A percentile compares a stretch with the other conserved stretches of the same genome.
Evolutionary conservation across 2,888 invertebrate genomes (phyloP).

Genomic region (Thera britannica): DNA sequence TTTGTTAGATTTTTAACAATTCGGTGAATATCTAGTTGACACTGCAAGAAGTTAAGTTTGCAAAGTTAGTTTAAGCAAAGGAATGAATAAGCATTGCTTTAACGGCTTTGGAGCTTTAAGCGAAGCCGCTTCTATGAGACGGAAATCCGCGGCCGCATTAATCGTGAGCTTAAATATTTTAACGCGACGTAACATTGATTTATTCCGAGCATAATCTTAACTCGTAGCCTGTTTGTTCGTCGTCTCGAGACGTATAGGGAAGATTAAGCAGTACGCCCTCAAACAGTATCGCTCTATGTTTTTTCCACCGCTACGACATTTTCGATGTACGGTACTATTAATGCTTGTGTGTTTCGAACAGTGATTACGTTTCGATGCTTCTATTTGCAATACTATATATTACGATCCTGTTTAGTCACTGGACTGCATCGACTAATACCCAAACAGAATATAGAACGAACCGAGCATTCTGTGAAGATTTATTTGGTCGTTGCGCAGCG

Average conservation of each 20-base stretch:
- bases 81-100: conserved; percentile 37
- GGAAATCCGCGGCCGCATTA: conserved; percentile 74
- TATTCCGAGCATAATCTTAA: conserved; percentile 81
- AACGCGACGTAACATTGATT: conserved; percentile 85
- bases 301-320: conserved; percentile 13
- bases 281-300: conserved; percentile 55
- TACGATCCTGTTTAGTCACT: conserved; percentile 40
- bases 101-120: conserved; percentile 35
- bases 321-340: conserved; percentile 6
- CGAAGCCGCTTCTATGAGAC: conserved; percentile 67
- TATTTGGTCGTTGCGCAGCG: conserved; percentile 81
- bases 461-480: conserved; percentile 76
- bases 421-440: conserved; percentile 56
- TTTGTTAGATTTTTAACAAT: neutral
- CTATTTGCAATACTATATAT: conserved; percentile 44
- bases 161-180: conserved; percentile 84
- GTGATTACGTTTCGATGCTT: conserved; percentile 17
- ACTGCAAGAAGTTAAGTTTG: conserved; percentile 7
- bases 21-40: conserved; percentile 5
- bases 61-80: conserved; percentile 28
- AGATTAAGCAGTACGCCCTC: conserved; percentile 73
- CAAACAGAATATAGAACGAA: conserved; percentile 66
- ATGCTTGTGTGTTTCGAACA: neutral
- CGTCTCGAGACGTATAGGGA: conserved; percentile 80
- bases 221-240: conserved; percentile 82